Conservation (phyloP, 2,797 vertebrate genomes). For the Urocyon cinereoargenteus region DNA sequence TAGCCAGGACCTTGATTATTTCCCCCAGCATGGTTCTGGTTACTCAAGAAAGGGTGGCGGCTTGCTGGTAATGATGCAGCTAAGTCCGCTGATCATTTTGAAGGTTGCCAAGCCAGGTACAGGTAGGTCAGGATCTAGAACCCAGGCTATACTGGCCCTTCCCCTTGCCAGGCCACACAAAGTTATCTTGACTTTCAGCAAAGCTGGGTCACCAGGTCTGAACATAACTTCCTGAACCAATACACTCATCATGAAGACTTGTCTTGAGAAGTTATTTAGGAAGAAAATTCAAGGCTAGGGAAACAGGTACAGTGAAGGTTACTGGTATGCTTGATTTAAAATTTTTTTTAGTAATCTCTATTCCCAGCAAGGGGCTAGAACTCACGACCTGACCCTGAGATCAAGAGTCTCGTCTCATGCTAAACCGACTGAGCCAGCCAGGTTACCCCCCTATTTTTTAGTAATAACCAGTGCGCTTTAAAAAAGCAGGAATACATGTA, state of each 20-base stretch:
- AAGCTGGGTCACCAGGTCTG: slow-evolving; percentile 29
- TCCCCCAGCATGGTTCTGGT: slow-evolving; percentile 1
- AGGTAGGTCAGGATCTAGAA: slow-evolving; percentile 12
- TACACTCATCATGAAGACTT: neutral
- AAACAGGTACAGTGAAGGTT: neutral
- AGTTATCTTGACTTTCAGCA: neutral
- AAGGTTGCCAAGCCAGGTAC: neutral
- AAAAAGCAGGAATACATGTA: neutral
- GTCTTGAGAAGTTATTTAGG: slow-evolving; percentile 7
- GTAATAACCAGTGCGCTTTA: neutral
- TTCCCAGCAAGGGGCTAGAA: neutral
- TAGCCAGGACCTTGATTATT: slow-evolving; percentile 45
- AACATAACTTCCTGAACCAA: slow-evolving; percentile 51
- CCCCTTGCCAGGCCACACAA: neutral
- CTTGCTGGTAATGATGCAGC: neutral
- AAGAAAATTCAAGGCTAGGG: neutral
- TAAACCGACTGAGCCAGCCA: neutral
- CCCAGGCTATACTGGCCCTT: neutral
- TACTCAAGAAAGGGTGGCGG: neutral
- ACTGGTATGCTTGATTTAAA: neutral
- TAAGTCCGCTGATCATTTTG: neutral
- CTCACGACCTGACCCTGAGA: neutral
- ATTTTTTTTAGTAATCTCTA: neutral
- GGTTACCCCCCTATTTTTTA: neutral
- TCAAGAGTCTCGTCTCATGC: neutral